Evolutionary conservation across 2,797 vertebrate genomes (phyloP).

Genomic region (Heterohyrax brucei): DNA sequence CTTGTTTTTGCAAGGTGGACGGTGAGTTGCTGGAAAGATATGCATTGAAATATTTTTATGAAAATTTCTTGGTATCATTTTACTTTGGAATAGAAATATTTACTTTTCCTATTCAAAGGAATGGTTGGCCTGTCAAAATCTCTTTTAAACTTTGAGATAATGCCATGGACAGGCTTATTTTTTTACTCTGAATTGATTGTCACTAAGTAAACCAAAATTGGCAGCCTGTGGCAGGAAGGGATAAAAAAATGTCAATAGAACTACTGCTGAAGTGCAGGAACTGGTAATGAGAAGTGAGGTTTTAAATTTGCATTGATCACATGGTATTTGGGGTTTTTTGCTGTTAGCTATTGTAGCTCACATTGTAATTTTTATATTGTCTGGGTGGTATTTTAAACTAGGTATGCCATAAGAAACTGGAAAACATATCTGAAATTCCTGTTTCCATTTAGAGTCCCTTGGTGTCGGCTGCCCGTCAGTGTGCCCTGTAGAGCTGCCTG

Average conservation of each 20-base stretch:
- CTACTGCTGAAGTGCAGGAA: constrained; percentile 78
- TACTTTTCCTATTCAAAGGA: constrained; percentile 72
- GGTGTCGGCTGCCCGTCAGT: constrained; percentile 25
- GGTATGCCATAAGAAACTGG: constrained; percentile 49
- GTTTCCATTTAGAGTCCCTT: neutral
- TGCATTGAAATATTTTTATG: constrained; percentile 78
- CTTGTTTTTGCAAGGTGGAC: constrained; percentile 23
- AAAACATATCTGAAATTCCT: constrained; percentile 37
- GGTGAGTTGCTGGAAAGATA: neutral
- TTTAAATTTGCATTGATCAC: constrained; percentile 79
- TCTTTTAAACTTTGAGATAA: constrained; percentile 81
- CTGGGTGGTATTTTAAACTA: constrained; percentile 67
- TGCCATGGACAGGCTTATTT: constrained; percentile 56
- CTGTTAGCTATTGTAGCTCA: constrained; percentile 73
- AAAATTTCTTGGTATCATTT: constrained; percentile 74
- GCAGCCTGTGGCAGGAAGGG: constrained; percentile 64
- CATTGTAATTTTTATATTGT: constrained; percentile 26
- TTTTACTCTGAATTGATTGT: constrained; percentile 78
- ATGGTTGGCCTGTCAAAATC: constrained; percentile 77
- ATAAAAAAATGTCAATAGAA: constrained; percentile 75
- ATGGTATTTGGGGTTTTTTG: constrained; percentile 74
- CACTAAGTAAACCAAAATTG: constrained; percentile 81
- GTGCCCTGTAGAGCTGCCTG: constrained; percentile 11
- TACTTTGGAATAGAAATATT: constrained; percentile 75
- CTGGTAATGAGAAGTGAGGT: constrained; percentile 75